Evolutionary conservation across 1,140 invertebrate genomes (phyloP), one percentile per base, ranked within the genome.

Genomic region (Tetragonula clypearis): DNA sequence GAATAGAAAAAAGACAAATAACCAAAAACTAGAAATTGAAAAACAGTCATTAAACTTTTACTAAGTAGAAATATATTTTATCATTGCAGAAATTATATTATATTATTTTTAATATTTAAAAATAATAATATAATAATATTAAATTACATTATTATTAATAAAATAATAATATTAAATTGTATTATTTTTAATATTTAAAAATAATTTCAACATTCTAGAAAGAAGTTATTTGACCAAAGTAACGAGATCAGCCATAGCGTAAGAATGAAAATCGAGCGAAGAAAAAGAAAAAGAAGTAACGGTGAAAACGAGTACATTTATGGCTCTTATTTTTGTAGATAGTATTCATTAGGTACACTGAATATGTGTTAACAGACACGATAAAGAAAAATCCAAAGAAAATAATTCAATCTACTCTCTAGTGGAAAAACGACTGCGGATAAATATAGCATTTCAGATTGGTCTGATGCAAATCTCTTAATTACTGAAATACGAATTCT

Each of bases 321-420:
- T 83, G 73, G 55, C 3, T 71, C 49, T 41, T 66, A 58, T 88
- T 77, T 84, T 84, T n/a, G 60, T 41, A 78, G 78, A 85, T 83
- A 88, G 77, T 73, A 88, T 88, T 86, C 85, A 88, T 90, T 72
- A 82, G 55, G 74, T 35, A 79, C 60, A 69, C 71, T 65, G 65
- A 23, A 56, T 65, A 75, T 56, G 66, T 82, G 86, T 88, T 82
- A 79, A 69, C 73, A 68, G 58, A 26, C 30, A 35, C 1, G 15
- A 30, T 79, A 77, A 84, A 88, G 86, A 89, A 78, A 5, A 2
- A 17, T 35, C 35, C 35, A 62, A 23, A 76, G 82, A 84, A 85
- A 88, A 86, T 72, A 17, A 69, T 74, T 71, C 77, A 60, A 75
- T 84, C 53, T 53, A 86, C n/a, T 21, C 78, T 73, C 78, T 49